Conservation (phyloP, 2,797 vertebrate genomes). For the Tauraco hartlaubi region DNA sequence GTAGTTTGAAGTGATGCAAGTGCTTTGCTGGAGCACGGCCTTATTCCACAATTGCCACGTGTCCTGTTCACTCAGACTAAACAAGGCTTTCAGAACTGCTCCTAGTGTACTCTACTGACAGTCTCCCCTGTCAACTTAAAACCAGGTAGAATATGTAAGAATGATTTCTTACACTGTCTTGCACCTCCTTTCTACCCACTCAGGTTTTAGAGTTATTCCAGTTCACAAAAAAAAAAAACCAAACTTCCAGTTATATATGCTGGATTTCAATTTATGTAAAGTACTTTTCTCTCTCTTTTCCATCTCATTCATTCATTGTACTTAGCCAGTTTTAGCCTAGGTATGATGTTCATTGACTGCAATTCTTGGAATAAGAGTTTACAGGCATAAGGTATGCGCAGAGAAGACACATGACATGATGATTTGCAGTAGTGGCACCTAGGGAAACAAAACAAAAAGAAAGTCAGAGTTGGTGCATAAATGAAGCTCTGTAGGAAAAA, state of each 20-base stretch:
- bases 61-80: not conserved
- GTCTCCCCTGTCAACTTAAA: not conserved
- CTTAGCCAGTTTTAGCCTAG: constrained; percentile 93
- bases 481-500: not conserved
- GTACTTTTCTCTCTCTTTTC: not conserved
- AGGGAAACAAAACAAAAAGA: constrained; percentile 42
- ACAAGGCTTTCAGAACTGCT: not conserved
- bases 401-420: constrained; percentile 94
- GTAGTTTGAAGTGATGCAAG: not conserved
- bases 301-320: constrained; percentile 88
- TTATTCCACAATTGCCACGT: not conserved
- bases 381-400: constrained; percentile 97
- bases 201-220: not conserved
- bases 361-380: constrained; percentile 98
- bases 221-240: not conserved
- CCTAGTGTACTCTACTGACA: not conserved
- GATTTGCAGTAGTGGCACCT: constrained; percentile 99
- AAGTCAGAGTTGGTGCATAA: not conserved
- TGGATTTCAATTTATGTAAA: not conserved
- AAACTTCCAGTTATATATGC: not conserved
- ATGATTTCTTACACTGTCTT: not conserved
- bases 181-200: not conserved
- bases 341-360: constrained; percentile 99
- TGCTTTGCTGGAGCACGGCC: not conserved
- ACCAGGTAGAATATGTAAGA: not conserved